phyloP scores from a whole-genome alignment of 2,113 vertebrate genomes.

The Mobula hypostoma region DNA sequence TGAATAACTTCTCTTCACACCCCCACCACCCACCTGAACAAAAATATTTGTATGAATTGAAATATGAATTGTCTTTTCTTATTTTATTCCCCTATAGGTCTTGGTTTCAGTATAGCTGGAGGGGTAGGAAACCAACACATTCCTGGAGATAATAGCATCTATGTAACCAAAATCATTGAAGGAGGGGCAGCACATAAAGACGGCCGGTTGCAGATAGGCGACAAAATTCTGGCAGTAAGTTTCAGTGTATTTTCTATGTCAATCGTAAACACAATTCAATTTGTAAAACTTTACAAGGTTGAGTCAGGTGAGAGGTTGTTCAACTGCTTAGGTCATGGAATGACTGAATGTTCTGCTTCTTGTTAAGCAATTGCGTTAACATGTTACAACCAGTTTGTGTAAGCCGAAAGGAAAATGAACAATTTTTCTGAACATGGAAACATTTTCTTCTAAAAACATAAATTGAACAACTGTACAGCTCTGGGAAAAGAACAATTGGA shows the following conservation, averaged over 20 bases:
- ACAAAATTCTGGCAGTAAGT: slow-evolving; percentile 93
- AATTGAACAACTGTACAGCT: too few relatives aligned
- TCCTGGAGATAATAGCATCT: slow-evolving; percentile 97
- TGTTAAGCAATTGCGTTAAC: background rate
- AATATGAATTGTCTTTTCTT: background rate
- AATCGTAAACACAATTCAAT: background rate
- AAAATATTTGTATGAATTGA: background rate
- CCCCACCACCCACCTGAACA: too few relatives aligned
- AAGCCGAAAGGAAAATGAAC: too few relatives aligned
- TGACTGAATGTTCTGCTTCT: background rate
- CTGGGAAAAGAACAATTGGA: too few relatives aligned
- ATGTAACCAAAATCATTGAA: slow-evolving; percentile 96
- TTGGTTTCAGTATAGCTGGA: slow-evolving; percentile 96
- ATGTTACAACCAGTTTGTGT: too few relatives aligned
- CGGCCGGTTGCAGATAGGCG: slow-evolving; percentile 89
- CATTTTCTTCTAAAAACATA: too few relatives aligned
- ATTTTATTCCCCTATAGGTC: slow-evolving; percentile 58
- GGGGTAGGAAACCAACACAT: slow-evolving; percentile 98
- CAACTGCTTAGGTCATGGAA: background rate
- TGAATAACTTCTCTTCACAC: too few relatives aligned
- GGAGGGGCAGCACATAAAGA: slow-evolving; percentile 94
- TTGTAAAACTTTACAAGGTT: background rate
- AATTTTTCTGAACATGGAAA: too few relatives aligned
- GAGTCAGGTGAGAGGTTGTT: background rate
- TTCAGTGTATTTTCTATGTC: background rate